Conservation (phyloP, 2,888 invertebrate species). For the Ceratothoa steindachneri region DNA sequence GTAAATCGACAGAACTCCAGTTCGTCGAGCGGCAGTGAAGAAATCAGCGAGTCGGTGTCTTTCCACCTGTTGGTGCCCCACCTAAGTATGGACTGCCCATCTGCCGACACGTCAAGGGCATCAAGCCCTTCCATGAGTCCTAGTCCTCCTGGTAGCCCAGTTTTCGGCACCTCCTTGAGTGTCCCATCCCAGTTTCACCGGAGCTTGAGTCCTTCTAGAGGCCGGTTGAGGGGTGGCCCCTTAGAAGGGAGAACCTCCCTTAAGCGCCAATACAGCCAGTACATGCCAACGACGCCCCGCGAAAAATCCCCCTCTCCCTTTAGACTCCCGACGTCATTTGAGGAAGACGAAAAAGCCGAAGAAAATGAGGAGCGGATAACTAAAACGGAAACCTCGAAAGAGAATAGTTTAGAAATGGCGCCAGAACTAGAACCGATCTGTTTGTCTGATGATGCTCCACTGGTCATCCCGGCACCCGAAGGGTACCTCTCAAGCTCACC, state of each 20-base stretch:
- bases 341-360: background rate
- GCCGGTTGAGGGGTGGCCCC: background rate
- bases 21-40: constrained; percentile 42
- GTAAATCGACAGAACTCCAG: constrained; percentile 25
- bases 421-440: no score
- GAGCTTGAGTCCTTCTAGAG: background rate
- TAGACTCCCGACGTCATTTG: background rate
- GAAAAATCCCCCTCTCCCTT: background rate
- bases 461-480: no score
- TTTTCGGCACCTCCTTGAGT: background rate
- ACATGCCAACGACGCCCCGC: background rate
- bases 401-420: no score
- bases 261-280: background rate
- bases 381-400: no score
- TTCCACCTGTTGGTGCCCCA: constrained; percentile 46
- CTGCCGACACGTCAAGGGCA: constrained; percentile 39
- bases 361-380: background rate
- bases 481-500: no score
- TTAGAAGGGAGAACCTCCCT: background rate
- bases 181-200: background rate
- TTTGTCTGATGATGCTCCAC: no score
- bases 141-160: constrained; percentile 20
- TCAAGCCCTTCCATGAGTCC: constrained; percentile 36
- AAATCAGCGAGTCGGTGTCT: constrained; percentile 45
- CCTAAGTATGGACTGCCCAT: constrained; percentile 39